phyloP scores from a whole-genome alignment of 2,888 invertebrate species.

The Ochropleura plecta region DNA sequence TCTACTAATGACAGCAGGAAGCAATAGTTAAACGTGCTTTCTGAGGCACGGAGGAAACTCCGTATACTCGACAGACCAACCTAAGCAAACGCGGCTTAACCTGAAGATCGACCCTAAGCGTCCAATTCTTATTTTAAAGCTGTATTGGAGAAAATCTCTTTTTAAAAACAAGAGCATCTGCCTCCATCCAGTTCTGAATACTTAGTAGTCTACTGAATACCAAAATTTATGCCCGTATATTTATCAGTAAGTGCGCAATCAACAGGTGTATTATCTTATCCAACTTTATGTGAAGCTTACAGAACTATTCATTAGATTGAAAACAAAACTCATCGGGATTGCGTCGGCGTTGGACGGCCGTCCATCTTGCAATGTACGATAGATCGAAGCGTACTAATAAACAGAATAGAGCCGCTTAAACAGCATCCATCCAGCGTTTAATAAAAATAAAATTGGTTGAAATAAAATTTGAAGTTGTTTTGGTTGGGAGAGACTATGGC shows the following conservation, averaged over 20 bases:
- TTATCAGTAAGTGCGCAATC: slow-evolving; percentile 47
- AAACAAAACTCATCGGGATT: slow-evolving; percentile 42
- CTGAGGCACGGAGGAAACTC: too few species aligned
- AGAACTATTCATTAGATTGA: slow-evolving; percentile 56
- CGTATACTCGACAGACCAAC: too few species aligned
- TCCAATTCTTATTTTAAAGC: too few species aligned
- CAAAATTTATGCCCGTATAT: slow-evolving; percentile 41
- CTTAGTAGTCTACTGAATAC: slow-evolving; percentile 32
- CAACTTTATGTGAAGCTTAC: slow-evolving; percentile 59
- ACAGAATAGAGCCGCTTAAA: slow-evolving; percentile 30
- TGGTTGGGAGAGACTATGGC: not conserved
- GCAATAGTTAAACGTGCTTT: too few species aligned
- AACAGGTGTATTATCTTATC: slow-evolving; percentile 60
- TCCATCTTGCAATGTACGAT: slow-evolving; percentile 44
- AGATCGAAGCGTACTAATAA: slow-evolving; percentile 50
- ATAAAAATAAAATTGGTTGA: slow-evolving; percentile 45
- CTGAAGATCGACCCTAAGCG: too few species aligned
- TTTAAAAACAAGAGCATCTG: not conserved
- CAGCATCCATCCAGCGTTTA: slow-evolving; percentile 22
- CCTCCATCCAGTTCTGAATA: not conserved
- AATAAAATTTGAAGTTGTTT: slow-evolving; percentile 13
- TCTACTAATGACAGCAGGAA: too few species aligned
- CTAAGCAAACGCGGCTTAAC: too few species aligned
- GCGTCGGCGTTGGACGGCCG: slow-evolving; percentile 45
- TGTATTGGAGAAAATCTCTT: not conserved